Evolutionary conservation across 2,888 invertebrate species (phyloP).

Genomic region (Rhingia rostrata): DNA sequence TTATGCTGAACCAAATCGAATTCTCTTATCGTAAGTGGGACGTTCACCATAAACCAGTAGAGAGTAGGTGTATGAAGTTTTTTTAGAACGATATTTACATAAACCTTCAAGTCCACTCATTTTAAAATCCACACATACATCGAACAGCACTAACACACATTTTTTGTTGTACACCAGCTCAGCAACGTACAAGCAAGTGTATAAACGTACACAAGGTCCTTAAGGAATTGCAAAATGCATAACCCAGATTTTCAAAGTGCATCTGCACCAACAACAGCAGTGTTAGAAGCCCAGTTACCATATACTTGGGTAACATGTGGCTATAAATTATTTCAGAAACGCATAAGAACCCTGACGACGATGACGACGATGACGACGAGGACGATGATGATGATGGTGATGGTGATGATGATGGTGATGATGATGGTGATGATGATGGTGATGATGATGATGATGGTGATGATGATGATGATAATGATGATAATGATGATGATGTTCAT

Average conservation of each 20-base stretch:
- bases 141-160: slow-evolving; percentile 22
- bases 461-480: neutral
- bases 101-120: slow-evolving; percentile 61
- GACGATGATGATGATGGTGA: neutral
- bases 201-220: slow-evolving; percentile 33
- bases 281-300: neutral
- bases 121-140: slow-evolving; percentile 56
- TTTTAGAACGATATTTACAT: slow-evolving; percentile 33
- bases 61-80: slow-evolving; percentile 1
- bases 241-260: slow-evolving; percentile 65
- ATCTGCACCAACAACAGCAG: slow-evolving; percentile 56
- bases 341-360: slow-evolving; percentile 41
- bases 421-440: neutral
- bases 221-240: slow-evolving; percentile 69
- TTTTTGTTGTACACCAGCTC: neutral
- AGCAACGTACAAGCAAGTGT: neutral
- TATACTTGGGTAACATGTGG: slow-evolving; percentile 30
- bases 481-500: no score
- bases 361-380: slow-evolving; percentile 1
- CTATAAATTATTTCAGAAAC: slow-evolving; percentile 64
- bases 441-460: neutral
- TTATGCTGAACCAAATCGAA: slow-evolving; percentile 46
- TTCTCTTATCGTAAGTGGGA: slow-evolving; percentile 51
- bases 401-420: no score
- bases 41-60: slow-evolving; percentile 30